phyloP scores from a whole-genome alignment of 2,888 invertebrate species.

The Plusia festucae region DNA sequence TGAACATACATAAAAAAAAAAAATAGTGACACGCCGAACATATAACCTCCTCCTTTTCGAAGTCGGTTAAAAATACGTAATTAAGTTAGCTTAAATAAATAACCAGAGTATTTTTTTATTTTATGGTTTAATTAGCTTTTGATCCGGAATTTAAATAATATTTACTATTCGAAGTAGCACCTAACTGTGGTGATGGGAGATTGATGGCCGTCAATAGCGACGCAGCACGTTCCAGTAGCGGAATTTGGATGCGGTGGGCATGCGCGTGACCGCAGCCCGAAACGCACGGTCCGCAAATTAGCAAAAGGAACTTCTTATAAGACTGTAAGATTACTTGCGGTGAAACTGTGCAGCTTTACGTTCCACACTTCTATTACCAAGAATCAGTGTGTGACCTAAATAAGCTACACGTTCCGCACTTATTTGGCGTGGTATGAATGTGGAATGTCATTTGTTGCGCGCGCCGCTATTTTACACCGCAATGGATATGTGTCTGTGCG shows the following conservation, averaged over 20 bases:
- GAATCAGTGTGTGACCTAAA: conserved; percentile 85
- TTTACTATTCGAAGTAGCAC: conserved; percentile 1
- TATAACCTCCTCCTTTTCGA: no score
- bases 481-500: conserved; percentile 73
- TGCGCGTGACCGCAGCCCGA: conserved; percentile 81
- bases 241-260: conserved; percentile 78
- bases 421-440: conserved; percentile 79
- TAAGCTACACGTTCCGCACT: conserved; percentile 72
- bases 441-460: conserved; percentile 80
- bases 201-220: conserved; percentile 20
- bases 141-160: not conserved
- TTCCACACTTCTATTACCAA: conserved; percentile 78
- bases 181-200: conserved; percentile 1
- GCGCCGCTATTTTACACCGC: conserved; percentile 81
- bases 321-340: conserved; percentile 82
- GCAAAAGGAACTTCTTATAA: conserved; percentile 74
- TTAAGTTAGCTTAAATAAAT: conserved; percentile 11
- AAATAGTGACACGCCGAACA: no score
- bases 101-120: conserved; percentile 15
- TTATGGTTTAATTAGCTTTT: not conserved
- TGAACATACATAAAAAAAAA: no score
- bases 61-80: conserved; percentile 45
- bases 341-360: conserved; percentile 75
- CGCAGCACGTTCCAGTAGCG: conserved; percentile 69
- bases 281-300: conserved; percentile 85